Base-by-base conservation (phyloP, 2,888 invertebrate species). In the Megamerina dolium region DNA sequence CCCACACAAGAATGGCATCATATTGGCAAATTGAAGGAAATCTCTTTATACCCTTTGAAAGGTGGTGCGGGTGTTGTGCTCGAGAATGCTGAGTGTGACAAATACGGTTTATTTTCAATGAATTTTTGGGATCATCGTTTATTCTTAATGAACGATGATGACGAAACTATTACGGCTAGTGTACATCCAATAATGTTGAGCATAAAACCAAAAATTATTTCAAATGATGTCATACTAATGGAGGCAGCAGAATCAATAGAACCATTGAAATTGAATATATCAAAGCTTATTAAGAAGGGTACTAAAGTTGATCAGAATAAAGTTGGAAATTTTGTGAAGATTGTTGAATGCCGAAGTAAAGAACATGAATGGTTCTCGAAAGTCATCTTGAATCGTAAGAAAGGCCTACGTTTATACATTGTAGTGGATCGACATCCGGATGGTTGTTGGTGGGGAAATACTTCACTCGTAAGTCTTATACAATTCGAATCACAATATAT, bases 341-440 rank as follows among this genome's bases (percentile, higher is more conserved):
- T 51, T 14, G 37, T 47, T 2, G 48, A 50, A 29, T 46, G 50
- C 31, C 29, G 20, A 3, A 17, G 16, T 5, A 41, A 50, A 18
- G 50, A 50, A 20, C 48, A 51, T 39, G 20, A 21, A 18, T 53
- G 53, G 53, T 43, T 51, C 27, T 50, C 50, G 6, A 37, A 38
- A 9, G 47, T 29, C 0, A 37, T 53, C 20, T 19, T 50, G 9
- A 26, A 37, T 10, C 32, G 41, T 13, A 20, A 23, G 5, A n/a
- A 21, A 2, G 50, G 51, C 4, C 19, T 51, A 10, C 44, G 43
- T 14, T 31, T 52, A 10, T 50, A 29, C 20, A 37, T 50, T 4
- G 30, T 29, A 12, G 8, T 46, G 18, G 38, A 42, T 14, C 37
- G 37, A 1, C 14, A 35, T 29, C n/a, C 33, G 6, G 31, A 49